phyloP scores from a whole-genome alignment of 2,888 invertebrate species.

The Temnothorax rugatulus region DNA sequence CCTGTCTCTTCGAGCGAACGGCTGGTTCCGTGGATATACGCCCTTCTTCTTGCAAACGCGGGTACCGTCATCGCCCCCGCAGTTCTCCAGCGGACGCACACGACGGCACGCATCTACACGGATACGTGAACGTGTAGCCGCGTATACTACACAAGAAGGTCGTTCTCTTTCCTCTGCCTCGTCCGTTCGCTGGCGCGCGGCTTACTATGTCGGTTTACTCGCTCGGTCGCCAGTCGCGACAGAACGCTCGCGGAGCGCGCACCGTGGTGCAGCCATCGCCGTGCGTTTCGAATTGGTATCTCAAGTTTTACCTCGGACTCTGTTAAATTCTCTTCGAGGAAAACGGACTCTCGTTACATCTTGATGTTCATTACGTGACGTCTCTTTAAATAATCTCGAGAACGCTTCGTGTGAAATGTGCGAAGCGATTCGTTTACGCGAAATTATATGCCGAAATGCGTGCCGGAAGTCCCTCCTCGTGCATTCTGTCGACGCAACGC shows the following conservation, averaged over 20 bases:
- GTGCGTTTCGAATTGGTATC: constrained; percentile 30
- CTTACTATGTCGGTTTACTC: constrained; percentile 67
- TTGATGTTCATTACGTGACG: neutral
- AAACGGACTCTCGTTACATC: neutral
- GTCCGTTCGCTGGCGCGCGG: constrained; percentile 53
- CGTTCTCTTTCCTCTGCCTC: constrained; percentile 79
- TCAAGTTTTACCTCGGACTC: neutral
- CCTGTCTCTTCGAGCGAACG: constrained; percentile 18
- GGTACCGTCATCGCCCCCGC: constrained; percentile 75
- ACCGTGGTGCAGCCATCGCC: constrained; percentile 49
- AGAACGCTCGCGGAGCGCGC: constrained; percentile 76
- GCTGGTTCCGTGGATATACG: constrained; percentile 57
- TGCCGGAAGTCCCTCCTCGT: neutral
- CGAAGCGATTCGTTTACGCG: neutral
- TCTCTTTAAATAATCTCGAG: neutral
- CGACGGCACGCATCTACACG: neutral
- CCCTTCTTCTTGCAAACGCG: constrained; percentile 24
- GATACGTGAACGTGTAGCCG: neutral
- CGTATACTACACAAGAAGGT: constrained; percentile 77
- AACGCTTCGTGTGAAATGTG: constrained; percentile 4
- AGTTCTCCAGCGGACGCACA: constrained; percentile 30
- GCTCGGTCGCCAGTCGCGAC: constrained; percentile 77
- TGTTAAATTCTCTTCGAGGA: neutral
- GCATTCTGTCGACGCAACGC: neutral
- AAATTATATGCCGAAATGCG: constrained; percentile 14